Conservation (phyloP, 1,140 invertebrate genomes). For the Hycleus cichorii region DNA sequence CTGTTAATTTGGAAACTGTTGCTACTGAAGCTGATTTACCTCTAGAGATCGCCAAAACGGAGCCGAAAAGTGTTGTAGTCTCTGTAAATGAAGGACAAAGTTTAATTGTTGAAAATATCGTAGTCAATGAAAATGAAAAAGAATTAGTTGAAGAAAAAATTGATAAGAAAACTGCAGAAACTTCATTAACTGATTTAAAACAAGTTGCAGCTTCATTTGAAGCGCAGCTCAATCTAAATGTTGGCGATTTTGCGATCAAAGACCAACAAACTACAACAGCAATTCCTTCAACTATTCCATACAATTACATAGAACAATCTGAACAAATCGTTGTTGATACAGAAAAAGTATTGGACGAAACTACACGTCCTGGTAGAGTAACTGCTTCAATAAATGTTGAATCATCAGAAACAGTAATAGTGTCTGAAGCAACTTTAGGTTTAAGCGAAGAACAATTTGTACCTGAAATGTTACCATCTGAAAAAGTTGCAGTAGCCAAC, state of each 20-base stretch:
- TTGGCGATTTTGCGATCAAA: constrained; percentile 13
- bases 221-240: constrained; percentile 16
- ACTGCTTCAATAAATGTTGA: constrained; percentile 19
- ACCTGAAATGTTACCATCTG: constrained; percentile 25
- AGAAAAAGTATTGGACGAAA: constrained; percentile 19
- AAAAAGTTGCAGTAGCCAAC: constrained; percentile 25
- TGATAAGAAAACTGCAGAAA: constrained; percentile 39
- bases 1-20: constrained; percentile 42
- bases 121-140: constrained; percentile 51
- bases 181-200: constrained; percentile 18
- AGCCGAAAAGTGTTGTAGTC: constrained; percentile 46
- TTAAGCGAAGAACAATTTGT: constrained; percentile 22
- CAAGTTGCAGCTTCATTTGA: constrained; percentile 19
- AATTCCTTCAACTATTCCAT: constrained; percentile 14
- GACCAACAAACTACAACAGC: constrained; percentile 21
- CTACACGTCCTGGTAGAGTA: constrained; percentile 4
- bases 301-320: constrained; percentile 15
- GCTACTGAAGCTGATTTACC: constrained; percentile 28
- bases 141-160: constrained; percentile 40
- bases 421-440: constrained; percentile 18
- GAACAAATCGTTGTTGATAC: constrained; percentile 18
- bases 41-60: constrained; percentile 40
- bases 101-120: constrained; percentile 47
- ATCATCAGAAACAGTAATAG: constrained; percentile 19
- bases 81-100: constrained; percentile 51